Evolutionary conservation across 92 coral and sea anemone species (phyloP), one percentile per base, ranked within the genome.

Genomic region (Parazoanthus atlanticus): DNA sequence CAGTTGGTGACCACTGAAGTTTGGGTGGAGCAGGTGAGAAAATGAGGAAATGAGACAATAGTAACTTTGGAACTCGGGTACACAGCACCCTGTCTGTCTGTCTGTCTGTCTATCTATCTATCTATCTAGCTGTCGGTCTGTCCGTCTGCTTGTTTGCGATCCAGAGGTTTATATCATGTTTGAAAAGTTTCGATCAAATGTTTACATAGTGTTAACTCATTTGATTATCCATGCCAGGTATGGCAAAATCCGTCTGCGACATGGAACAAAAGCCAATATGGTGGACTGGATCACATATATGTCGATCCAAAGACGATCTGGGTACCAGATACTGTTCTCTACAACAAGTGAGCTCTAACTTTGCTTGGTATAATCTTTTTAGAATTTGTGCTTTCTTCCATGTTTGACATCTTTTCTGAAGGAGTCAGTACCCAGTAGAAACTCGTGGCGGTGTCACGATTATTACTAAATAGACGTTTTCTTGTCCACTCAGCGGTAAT

Each of bases 241-340:
- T 74, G 78, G 78, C 46, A 32, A 32, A 74, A 74, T 36, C 78
- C 78, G 36, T 31, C 10, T 19, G 25, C 32, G 78, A 15, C 43
- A 32, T 74, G 78, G 78, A 8, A 74, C 38, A 74, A 74, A 74
- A 74, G 78, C 28, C 17, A 74, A 31, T 74, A 74, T 29, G 78
- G 78, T 16, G 78, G 78, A 32, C 78, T 74, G 78, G 78, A 31
- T 36, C 78, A 29, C 78, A 74, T 74, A 13, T 74, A 74, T 12
- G 78, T 74, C 46, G 2, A 74, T 29, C 78, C 78, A 2, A 74
- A 43, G 78, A 33, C 33, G 23, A 8, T 74, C 41, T 74, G 78
- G 78, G 78, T 74, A 29, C 78, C 78, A 32, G 78, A 74, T 33
- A 74, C 78, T 73, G 34, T 17, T 32, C 41, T 73, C 25, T 73